Conservation (phyloP, 2,888 invertebrate genomes). For the Stenurella melanura region DNA sequence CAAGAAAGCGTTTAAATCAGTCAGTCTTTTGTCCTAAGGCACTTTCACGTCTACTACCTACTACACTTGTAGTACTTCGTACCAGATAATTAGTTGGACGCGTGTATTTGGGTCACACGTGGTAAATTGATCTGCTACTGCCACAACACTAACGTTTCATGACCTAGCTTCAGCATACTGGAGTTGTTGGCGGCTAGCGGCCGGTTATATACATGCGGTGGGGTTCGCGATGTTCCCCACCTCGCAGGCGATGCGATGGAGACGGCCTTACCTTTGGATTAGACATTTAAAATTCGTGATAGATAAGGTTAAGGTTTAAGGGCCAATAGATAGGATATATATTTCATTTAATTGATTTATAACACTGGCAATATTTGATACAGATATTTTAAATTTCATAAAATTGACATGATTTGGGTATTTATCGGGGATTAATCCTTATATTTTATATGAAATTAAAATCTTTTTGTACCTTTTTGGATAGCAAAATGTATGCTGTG, state of each 20-base stretch:
- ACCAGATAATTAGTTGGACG: slow-evolving; percentile 46
- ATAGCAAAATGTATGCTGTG: no score
- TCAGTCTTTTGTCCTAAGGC: slow-evolving; percentile 61
- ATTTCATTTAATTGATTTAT: slow-evolving; percentile 16
- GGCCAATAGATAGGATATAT: slow-evolving; percentile 18
- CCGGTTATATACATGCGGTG: slow-evolving; percentile 57
- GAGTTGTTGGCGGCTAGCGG: slow-evolving; percentile 53
- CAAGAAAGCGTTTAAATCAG: slow-evolving; percentile 24
- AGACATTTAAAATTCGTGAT: slow-evolving; percentile 16
- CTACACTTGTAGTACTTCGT: slow-evolving; percentile 41
- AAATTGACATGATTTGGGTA: no score
- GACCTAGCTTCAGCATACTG: slow-evolving; percentile 71
- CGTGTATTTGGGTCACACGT: slow-evolving; percentile 65
- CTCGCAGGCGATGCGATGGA: slow-evolving; percentile 15
- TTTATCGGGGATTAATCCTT: no score
- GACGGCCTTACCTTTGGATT: slow-evolving; percentile 36
- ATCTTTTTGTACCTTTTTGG: no score
- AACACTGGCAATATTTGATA: background rate
- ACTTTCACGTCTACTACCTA: slow-evolving; percentile 46
- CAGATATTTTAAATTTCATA: no score
- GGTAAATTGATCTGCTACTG: slow-evolving; percentile 68
- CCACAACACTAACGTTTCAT: slow-evolving; percentile 70
- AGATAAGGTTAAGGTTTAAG: slow-evolving; percentile 40
- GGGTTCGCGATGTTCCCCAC: slow-evolving; percentile 36
- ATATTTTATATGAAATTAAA: no score